phyloP scores from a whole-genome alignment of 2,888 invertebrate genomes.

The Hirtodrosophila confusa region DNA sequence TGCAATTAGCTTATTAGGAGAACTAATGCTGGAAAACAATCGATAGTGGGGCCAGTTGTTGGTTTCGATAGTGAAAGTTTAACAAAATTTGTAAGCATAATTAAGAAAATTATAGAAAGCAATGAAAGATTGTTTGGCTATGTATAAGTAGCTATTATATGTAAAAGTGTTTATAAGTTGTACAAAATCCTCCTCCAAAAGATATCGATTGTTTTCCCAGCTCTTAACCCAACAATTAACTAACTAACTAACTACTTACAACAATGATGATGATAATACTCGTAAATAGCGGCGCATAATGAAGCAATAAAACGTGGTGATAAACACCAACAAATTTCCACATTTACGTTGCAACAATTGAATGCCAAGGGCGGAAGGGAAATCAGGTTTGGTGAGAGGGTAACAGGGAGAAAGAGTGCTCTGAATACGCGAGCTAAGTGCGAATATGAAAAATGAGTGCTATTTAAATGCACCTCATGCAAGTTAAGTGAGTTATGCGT shows the following conservation, averaged over 20 bases:
- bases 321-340: constrained; percentile 36
- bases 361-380: background rate
- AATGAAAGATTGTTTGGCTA: too few relatives aligned
- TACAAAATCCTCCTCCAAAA: too few relatives aligned
- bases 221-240: background rate
- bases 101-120: too few relatives aligned
- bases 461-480: constrained; percentile 40
- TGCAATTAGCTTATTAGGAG: too few relatives aligned
- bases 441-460: constrained; percentile 29
- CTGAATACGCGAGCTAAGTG: constrained; percentile 25
- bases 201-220: too few relatives aligned
- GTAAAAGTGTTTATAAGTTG: too few relatives aligned
- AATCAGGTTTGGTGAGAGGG: background rate
- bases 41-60: too few relatives aligned
- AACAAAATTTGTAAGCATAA: too few relatives aligned
- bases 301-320: constrained; percentile 33
- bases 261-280: constrained; percentile 9
- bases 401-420: background rate
- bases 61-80: too few relatives aligned
- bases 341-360: constrained; percentile 21
- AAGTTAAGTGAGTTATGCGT: constrained; percentile 39
- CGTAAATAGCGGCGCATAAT: constrained; percentile 30
- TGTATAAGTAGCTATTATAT: too few relatives aligned
- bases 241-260: constrained; percentile 8
- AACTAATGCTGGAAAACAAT: too few relatives aligned